phyloP scores from a whole-genome alignment of 64 coral and sea anemone genomes.

The Pachyseris speciosa region DNA sequence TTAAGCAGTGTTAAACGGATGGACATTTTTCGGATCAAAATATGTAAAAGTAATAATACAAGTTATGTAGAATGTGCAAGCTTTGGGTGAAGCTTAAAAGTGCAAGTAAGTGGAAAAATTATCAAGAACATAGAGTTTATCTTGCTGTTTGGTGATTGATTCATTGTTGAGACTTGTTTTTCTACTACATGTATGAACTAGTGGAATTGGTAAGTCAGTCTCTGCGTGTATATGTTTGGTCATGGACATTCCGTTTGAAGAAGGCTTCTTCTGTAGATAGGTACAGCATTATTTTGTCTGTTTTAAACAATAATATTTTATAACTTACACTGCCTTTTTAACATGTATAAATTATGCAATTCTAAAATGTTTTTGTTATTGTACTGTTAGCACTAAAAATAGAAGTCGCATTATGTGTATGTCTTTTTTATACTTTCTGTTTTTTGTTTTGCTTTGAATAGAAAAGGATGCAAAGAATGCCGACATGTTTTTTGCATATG shows the following conservation, averaged over 20 bases:
- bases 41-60: background rate
- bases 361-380: no score
- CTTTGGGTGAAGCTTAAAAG: background rate
- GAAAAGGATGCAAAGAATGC: no score
- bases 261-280: slow-evolving; percentile 61
- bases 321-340: no score
- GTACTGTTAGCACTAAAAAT: no score
- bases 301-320: background rate
- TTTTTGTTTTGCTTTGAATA: no score
- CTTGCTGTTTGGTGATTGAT: background rate
- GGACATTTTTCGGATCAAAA: background rate
- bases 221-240: slow-evolving; percentile 73
- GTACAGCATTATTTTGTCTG: slow-evolving; percentile 49
- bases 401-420: no score
- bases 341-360: no score
- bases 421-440: no score
- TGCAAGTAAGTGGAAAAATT: slow-evolving; percentile 1
- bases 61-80: slow-evolving; percentile 13
- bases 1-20: background rate
- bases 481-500: no score
- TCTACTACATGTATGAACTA: background rate
- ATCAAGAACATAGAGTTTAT: background rate
- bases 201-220: slow-evolving; percentile 85
- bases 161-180: background rate
- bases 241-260: slow-evolving; percentile 76